Evolutionary conservation across 2,888 invertebrate genomes (phyloP), one percentile per base, ranked within the genome.

Genomic region (Galeruca laticollis): DNA sequence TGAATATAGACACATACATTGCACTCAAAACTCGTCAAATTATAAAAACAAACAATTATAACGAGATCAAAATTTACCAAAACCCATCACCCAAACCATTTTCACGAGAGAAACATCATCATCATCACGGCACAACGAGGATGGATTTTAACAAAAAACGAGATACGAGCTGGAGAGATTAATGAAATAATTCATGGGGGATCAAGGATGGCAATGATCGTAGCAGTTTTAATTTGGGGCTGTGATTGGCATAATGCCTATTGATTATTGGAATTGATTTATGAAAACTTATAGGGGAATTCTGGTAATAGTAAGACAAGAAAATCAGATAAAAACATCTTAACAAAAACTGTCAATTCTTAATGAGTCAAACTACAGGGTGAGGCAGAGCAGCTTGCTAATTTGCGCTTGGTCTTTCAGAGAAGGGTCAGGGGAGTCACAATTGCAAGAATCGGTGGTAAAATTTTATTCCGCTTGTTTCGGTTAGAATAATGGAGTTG

Each of bases 101-200:
- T 47, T 60, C 21, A 13, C 10, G 20, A 18, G 10, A 15, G 47
- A 15, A 20, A 60, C 20, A 11, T 21, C 5, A 60, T 9, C 60
- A 26, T 26, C 35, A 33, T 33, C 35, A 63, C 26, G 26, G 6
- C 26, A 26, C 62, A 57, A 35, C 15, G 37, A 54, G 31, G 52
- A 52, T 11, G 15, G 37, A 37, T 13, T 21, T 35, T 40, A 40
- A 18, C 15, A 60, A 52, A 63, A 63, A 63, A 54, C 26, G 21
- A 18, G n/a, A 54, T 26, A 52, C 37, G 62, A 63, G 37, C 21
- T 52, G 21, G 40, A 63, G 62, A 63, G 54, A 54, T 63, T 63
- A 54, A 63, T 63, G 52, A 63, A 52, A 63, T 63, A 63, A 63
- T 63, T 52, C 52, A 52, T 63, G 52, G 13, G 35, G 61, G 61